Base-by-base conservation (phyloP, 1,140 invertebrate species). In the Drosophila obscura region DNA sequence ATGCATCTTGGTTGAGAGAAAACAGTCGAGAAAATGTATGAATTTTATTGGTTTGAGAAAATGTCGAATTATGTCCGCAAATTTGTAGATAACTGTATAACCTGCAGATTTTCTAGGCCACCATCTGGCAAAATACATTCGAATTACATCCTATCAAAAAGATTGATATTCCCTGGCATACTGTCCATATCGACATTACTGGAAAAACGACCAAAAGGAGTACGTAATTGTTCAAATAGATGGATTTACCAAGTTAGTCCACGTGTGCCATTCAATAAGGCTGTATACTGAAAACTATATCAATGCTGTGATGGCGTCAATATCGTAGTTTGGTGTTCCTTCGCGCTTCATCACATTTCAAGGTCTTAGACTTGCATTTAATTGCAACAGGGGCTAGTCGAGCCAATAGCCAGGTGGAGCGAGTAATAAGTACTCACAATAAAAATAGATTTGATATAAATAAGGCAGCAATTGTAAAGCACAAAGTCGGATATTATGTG, bases 371-470 rank as follows among this genome's bases (percentile, higher is more conserved):
- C 2, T 22, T 22, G 22, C 22, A 22, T 22, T 22, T 22, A 22
- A 22, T 22, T 22, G 49, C 44, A n/a, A 19, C 44, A 5, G 44
- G 44, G 6, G 44, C 15, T 7, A 46, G 44, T 6, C 44, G 44
- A 46, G 16, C 44, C 44, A 46, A 46, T n/a, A n/a, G 44, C 2
- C 44, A 46, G 13, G 44, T 46, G 7, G 44, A 46, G 44, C 44
- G n/a, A 22, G 22, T 22, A 22, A 22, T 22, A 2, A 22, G 22
- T 22, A 22, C 22, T 22, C 22, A 44, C 46, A 24, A 61, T 51
- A 45, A 62, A 62, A 62, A 77, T 62, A 46, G 68, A 74, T 64
- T 65, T 68, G 11, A 56, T 24, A 35, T 16, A 5, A 7, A 28
- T 1, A 28, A 28, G 1, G 28, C 6, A 28, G 5, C 26, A 5